phyloP scores from a whole-genome alignment of 1,140 invertebrate genomes.

The Marisa cornuarietis region DNA sequence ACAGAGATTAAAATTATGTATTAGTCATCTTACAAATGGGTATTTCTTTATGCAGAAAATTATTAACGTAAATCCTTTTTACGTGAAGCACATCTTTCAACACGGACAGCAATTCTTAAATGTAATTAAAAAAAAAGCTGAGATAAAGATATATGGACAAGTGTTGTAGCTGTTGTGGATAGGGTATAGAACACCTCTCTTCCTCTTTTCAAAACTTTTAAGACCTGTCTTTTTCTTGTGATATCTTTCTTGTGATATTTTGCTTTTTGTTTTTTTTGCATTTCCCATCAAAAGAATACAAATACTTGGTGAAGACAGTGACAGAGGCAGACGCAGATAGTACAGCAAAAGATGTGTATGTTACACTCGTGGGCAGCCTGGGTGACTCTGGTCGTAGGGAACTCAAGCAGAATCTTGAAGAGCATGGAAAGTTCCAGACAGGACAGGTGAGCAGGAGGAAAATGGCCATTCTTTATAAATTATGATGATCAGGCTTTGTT shows the following conservation, averaged over 20 bases:
- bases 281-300: constrained; percentile 32
- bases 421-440: constrained; percentile 46
- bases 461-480: too few species aligned
- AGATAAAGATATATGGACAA: too few species aligned
- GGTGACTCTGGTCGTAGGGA: constrained; percentile 51
- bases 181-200: too few species aligned
- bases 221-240: not conserved
- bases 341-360: constrained; percentile 53
- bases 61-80: too few species aligned
- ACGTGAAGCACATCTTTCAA: too few species aligned
- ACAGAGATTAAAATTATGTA: too few species aligned
- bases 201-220: not conserved
- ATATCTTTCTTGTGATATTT: not conserved
- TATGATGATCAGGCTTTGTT: too few species aligned
- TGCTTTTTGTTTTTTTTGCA: constrained; percentile 19
- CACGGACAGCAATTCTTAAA: too few species aligned
- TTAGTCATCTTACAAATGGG: too few species aligned
- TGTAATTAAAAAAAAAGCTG: too few species aligned
- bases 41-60: too few species aligned
- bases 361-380: constrained; percentile 50
- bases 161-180: too few species aligned
- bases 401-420: constrained; percentile 44
- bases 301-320: constrained; percentile 49
- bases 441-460: constrained; percentile 41
- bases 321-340: constrained; percentile 45